Conservation (phyloP, 2,797 vertebrate genomes). For the Onychomys leucogaster region DNA sequence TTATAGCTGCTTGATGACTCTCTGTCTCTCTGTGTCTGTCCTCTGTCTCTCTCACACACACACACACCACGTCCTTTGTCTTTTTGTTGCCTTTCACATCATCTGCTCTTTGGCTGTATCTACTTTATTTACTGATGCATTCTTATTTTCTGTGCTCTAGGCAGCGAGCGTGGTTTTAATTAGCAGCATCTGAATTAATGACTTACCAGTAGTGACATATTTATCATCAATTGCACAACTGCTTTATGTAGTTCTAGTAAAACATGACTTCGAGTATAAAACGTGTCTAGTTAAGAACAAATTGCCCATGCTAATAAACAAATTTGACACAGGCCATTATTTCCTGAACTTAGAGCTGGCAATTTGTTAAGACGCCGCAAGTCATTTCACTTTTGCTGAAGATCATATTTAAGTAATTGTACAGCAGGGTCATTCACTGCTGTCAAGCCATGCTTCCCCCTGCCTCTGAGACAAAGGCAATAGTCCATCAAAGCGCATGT, state of each 20-base stretch:
- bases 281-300: conserved; percentile 80
- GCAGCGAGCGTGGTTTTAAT: conserved; percentile 61
- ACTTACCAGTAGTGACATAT: conserved; percentile 78
- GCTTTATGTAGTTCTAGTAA: conserved; percentile 77
- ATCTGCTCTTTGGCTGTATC: conserved; percentile 27
- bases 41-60: background rate
- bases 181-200: conserved; percentile 75
- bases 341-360: conserved; percentile 72
- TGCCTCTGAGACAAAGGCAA: conserved; percentile 61
- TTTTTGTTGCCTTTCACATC: conserved; percentile 6
- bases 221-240: conserved; percentile 80
- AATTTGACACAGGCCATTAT: conserved; percentile 78
- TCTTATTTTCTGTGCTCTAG: conserved; percentile 48
- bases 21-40: background rate
- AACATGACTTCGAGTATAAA: conserved; percentile 80
- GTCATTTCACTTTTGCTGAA: conserved; percentile 75
- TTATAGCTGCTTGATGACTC: background rate
- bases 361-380: conserved; percentile 74
- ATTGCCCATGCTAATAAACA: conserved; percentile 80
- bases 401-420: conserved; percentile 80
- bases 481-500: background rate
- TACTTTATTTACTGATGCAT: conserved; percentile 55
- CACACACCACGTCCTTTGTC: background rate
- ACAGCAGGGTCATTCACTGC: conserved; percentile 68
- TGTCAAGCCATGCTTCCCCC: conserved; percentile 55